A percentile compares a stretch with the other conserved stretches of the same genome.
These are phyloP conservation scores for Cistogaster globosa DNA, from an alignment of 2,888 invertebrate genomes.

Conservation along the genomic window DNA sequence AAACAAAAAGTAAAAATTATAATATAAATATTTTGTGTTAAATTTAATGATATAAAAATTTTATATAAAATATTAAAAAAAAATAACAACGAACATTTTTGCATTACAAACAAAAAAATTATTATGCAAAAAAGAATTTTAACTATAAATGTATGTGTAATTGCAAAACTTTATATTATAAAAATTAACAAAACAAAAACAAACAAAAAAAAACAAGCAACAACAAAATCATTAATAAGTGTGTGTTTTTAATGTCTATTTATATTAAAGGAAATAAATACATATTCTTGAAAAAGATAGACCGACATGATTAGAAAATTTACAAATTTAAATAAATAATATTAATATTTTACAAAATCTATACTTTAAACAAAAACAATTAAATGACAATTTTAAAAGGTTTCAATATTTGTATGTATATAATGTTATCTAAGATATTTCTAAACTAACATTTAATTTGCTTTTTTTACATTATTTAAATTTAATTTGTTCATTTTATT, in stretches of 20 bases:
- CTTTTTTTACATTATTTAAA: constrained; percentile 2
- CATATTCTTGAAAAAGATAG: constrained; percentile 41
- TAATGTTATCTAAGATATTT: constrained; percentile 41
- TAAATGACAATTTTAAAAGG: constrained; percentile 80
- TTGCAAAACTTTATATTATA: constrained; percentile 34
- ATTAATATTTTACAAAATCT: constrained; percentile 61
- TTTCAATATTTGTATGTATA: constrained; percentile 75
- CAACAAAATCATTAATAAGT: constrained; percentile 31
- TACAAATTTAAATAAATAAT: constrained; percentile 60
- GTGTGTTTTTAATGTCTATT: constrained; percentile 70
- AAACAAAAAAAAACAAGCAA: constrained; percentile 1
- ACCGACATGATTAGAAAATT: constrained; percentile 71
- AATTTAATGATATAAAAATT: constrained; percentile 35
- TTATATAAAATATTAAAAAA: constrained; percentile 20
- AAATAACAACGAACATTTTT: constrained; percentile 68
- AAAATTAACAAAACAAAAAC: constrained; percentile 12
- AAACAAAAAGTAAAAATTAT: not conserved
- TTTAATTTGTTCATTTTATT: not conserved
- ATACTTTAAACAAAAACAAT: constrained; percentile 73
- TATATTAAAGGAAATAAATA: constrained; percentile 53
- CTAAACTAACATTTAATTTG: constrained; percentile 5
- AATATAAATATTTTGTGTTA: constrained; percentile 46
- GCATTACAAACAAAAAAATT: constrained; percentile 64
- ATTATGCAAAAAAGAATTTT: constrained; percentile 55
- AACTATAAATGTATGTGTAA: constrained; percentile 26